phyloP scores from a whole-genome alignment of 2,797 vertebrate genomes.

The Anabacerthia variegaticeps region DNA sequence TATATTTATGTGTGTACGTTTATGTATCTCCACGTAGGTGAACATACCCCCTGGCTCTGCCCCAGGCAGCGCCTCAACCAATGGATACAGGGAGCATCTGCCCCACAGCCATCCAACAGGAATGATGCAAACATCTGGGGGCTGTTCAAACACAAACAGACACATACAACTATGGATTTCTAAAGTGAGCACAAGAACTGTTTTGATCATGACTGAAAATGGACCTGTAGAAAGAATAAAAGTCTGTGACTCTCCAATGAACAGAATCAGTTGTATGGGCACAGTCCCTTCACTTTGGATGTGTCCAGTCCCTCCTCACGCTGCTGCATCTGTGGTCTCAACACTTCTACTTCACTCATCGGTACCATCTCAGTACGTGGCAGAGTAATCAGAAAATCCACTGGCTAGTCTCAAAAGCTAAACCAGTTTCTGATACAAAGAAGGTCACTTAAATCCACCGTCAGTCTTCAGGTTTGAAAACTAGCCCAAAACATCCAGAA shows the following conservation, averaged over 20 bases:
- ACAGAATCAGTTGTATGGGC: not conserved
- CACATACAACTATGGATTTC: not conserved
- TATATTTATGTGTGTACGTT: not conserved
- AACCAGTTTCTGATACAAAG: not conserved
- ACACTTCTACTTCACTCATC: not conserved
- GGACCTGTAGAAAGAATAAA: not conserved
- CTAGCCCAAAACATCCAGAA: not conserved
- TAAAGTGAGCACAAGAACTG: not conserved
- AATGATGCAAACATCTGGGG: not conserved
- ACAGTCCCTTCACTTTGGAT: not conserved
- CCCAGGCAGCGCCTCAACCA: not conserved
- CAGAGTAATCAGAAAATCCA: constrained; percentile 4
- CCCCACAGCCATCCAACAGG: not conserved
- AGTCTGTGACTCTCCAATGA: not conserved
- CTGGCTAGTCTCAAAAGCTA: not conserved
- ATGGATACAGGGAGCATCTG: not conserved
- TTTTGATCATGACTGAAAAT: not conserved
- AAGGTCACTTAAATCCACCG: constrained; percentile 41
- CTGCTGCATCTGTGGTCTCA: not conserved
- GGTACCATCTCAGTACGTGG: not conserved
- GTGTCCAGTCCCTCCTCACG: fast-evolving
- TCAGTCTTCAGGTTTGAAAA: not conserved
- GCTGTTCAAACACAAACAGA: not conserved
- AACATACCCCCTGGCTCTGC: not conserved
- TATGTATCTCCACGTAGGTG: fast-evolving